Base-by-base conservation (phyloP, 2,797 vertebrate genomes). In the Periophthalmus magnuspinnatus region DNA sequence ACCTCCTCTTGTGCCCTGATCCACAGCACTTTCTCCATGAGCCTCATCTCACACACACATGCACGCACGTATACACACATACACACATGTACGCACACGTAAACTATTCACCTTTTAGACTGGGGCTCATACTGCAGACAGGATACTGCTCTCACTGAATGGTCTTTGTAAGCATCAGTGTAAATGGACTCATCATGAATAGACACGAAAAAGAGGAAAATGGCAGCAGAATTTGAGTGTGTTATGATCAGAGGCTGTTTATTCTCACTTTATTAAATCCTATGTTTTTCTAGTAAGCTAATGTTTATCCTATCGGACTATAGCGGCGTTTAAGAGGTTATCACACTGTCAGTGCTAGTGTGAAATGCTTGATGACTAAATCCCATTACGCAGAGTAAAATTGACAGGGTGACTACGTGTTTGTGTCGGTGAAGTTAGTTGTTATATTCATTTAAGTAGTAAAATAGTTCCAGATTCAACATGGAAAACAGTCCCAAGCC, bases 1-100 rank as follows among this genome's bases (percentile, higher is more conserved):
- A 45, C 71, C 75, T 34, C 73, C 73, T 84, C 83, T 82, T 77
- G 75, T 76, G 72, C 80, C 71, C 74, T 72, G 72, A 82, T 81
- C 62, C 72, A 64, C 66, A 50, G 61, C 80, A 75, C 74, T 84
- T 79, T 71, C 70, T 70, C 78, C 73, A 65, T 81, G 88, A 88
- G 70, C 81, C 76, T 78, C 80, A 60, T 70, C 63, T 50, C 41
- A 54, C 70, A 38, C 56, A 69, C 54, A 21, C 65, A 28, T 33
- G 64, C 50, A 63, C 38, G 13, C 38, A 13, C 11, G 21, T 48
- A 41, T 52, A 54, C 69, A 67, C 50, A 59, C 55, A 33, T 50
- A 63, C 76, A 28, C 7, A 33, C 33, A 65, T 21, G 11, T 62
- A 58, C 50, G 62, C 41, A 69, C 48, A 58, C 52, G 32, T 48